Percentiles rank a stretch among this genome's conserved stretches.
These are phyloP conservation scores for Drosophila simulans DNA, from an alignment of 1,140 invertebrate species.

Conservation along the genomic window DNA sequence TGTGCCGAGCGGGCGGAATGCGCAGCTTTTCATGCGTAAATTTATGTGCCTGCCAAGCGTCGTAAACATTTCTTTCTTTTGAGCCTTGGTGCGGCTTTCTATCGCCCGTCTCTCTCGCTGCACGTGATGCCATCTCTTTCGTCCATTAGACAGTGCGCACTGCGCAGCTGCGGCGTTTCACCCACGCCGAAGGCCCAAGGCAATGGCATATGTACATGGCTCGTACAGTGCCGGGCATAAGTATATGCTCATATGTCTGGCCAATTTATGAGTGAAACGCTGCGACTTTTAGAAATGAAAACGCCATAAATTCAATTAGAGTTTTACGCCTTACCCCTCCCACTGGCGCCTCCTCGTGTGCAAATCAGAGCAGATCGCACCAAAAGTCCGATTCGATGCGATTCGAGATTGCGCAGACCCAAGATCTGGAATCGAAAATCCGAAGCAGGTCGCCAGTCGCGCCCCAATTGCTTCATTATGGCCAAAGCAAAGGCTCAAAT, in stretches of 20 bases:
- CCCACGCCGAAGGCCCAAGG: constrained; percentile 71
- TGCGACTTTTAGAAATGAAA: constrained; percentile 71
- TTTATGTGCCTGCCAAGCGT: constrained; percentile 76
- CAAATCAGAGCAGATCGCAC: constrained; percentile 71
- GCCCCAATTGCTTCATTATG: constrained; percentile 58
- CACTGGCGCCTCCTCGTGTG: constrained; percentile 28
- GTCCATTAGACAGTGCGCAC: constrained; percentile 38
- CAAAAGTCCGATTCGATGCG: constrained; percentile 28
- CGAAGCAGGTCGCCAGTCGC: constrained; percentile 59
- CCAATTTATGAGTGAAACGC: constrained; percentile 79
- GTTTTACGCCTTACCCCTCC: constrained; percentile 24
- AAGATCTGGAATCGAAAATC: constrained; percentile 4
- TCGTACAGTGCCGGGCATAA: constrained; percentile 31
- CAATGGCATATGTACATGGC: constrained; percentile 41
- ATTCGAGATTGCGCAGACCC: constrained; percentile 8
- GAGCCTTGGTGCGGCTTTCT: constrained; percentile 66
- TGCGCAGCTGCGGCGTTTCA: constrained; percentile 79
- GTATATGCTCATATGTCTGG: constrained; percentile 57
- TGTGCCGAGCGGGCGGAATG: constrained; percentile 49
- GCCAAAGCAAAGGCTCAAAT: constrained; percentile 66
- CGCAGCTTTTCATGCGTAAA: constrained; percentile 77
- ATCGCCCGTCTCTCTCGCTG: constrained; percentile 17
- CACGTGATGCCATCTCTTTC: neutral
- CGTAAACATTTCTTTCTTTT: constrained; percentile 74
- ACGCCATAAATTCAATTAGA: constrained; percentile 79